Conservation (phyloP, 37 sponge, comb jelly and placozoan genomes). For the Halichondria panicea region DNA sequence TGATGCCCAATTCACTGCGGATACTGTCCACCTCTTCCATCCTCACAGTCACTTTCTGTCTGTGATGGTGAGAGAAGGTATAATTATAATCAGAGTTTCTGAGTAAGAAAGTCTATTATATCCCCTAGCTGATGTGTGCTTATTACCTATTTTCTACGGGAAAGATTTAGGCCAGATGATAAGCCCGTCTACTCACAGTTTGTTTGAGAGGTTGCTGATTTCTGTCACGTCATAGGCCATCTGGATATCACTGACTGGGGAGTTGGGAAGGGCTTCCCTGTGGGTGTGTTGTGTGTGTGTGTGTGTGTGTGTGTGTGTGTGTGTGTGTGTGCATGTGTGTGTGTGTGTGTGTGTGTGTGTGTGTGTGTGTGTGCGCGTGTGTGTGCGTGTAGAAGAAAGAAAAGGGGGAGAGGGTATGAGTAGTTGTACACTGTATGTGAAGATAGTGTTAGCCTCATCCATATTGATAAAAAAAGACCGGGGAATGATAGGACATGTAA, state of each 20-base stretch:
- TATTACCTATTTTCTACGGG: too few species aligned
- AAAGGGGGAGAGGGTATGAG: background rate
- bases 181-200: slow-evolving; percentile 39
- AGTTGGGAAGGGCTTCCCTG: slow-evolving; percentile 29
- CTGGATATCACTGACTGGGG: slow-evolving; percentile 45
- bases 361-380: background rate
- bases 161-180: too few species aligned
- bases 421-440: background rate
- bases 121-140: too few species aligned
- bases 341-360: slow-evolving; percentile 13
- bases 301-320: background rate
- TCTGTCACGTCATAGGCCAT: slow-evolving; percentile 56
- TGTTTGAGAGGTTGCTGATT: slow-evolving; percentile 20
- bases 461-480: background rate
- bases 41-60: slow-evolving; percentile 6
- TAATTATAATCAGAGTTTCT: background rate
- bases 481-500: slow-evolving; percentile 3
- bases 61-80: background rate
- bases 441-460: background rate
- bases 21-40: slow-evolving; percentile 11
- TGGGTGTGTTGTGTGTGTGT: background rate
- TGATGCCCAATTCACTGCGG: slow-evolving; percentile 1
- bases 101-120: background rate
- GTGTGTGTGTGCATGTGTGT: background rate
- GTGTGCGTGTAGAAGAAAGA: background rate